Evolutionary conservation across 2,113 vertebrate species (phyloP).

Genomic region (Scomber scombrus): DNA sequence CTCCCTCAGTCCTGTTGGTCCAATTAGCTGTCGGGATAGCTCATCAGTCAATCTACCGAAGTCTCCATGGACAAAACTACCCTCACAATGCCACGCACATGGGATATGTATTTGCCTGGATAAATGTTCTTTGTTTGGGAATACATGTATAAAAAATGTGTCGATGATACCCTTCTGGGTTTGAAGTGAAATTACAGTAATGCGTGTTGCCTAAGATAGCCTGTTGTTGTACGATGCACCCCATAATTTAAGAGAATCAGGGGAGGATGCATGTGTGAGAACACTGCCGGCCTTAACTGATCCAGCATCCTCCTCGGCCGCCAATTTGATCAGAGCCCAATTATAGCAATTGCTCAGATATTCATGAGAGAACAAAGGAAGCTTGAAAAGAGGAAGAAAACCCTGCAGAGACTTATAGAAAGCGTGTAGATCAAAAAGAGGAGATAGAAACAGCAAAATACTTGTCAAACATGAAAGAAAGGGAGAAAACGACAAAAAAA

Average conservation of each 20-base stretch:
- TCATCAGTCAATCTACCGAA: constrained; percentile 27
- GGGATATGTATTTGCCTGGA: constrained; percentile 19
- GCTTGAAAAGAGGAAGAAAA: constrained; percentile 36
- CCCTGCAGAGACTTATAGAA: constrained; percentile 19
- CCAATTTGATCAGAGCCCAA: constrained; percentile 71
- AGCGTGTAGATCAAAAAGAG: constrained; percentile 37
- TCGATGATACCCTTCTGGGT: constrained; percentile 25
- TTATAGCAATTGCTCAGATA: constrained; percentile 69
- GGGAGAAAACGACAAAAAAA: constrained; percentile 30
- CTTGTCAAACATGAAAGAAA: constrained; percentile 14
- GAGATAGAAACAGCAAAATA: constrained; percentile 25
- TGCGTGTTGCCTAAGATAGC: constrained; percentile 52
- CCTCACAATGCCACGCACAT: not conserved
- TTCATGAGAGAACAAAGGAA: constrained; percentile 54
- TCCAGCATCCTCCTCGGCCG: constrained; percentile 38
- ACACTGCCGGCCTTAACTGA: constrained; percentile 25
- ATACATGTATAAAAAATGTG: constrained; percentile 12
- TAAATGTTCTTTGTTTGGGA: constrained; percentile 18
- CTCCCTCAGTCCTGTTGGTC: constrained; percentile 56
- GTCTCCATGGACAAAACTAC: constrained; percentile 4
- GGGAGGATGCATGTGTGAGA: constrained; percentile 38
- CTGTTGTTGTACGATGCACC: constrained; percentile 31
- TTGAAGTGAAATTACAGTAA: constrained; percentile 37
- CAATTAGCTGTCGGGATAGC: constrained; percentile 57
- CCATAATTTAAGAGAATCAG: constrained; percentile 33